Conservation (phyloP, 2,113 vertebrate species). For the Diphyllodes magnificus region DNA sequence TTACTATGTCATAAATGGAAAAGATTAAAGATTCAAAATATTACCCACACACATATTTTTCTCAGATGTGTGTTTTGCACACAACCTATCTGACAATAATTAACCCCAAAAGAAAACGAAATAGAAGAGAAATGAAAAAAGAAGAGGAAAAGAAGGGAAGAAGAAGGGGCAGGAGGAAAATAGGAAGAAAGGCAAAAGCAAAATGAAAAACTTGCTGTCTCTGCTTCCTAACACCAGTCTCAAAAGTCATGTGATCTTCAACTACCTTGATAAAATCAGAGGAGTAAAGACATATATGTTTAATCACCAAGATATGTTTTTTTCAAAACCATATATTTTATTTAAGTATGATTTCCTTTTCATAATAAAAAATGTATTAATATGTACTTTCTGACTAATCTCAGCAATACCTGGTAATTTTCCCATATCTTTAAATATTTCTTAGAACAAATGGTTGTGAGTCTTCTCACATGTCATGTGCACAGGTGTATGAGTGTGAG, state of each 20-base stretch:
- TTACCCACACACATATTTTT: not conserved
- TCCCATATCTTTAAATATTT: constrained; percentile 83
- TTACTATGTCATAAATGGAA: not conserved
- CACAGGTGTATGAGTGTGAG: not conserved
- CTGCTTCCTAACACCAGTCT: not conserved
- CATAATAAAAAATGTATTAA: constrained; percentile 84
- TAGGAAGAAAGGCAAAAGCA: not conserved
- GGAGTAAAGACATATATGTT: constrained; percentile 43
- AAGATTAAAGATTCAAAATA: not conserved
- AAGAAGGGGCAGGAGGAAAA: not conserved
- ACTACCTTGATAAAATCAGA: constrained; percentile 28
- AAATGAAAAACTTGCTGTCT: not conserved
- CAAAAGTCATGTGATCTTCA: not conserved
- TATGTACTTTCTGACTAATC: constrained; percentile 70
- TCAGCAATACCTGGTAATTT: constrained; percentile 76
- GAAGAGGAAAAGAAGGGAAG: not conserved
- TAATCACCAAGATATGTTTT: constrained; percentile 45
- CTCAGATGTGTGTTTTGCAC: not conserved
- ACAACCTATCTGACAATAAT: not conserved
- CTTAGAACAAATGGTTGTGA: constrained; percentile 81
- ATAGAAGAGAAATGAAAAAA: not conserved
- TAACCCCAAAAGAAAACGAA: not conserved
- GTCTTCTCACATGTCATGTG: not conserved
- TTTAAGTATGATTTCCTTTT: constrained; percentile 84
- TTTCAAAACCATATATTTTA: constrained; percentile 84